Percentiles rank a stretch among this genome's conserved stretches.
Conservation (phyloP, 2,113 vertebrate genomes). For the Lophius piscatorius region DNA sequence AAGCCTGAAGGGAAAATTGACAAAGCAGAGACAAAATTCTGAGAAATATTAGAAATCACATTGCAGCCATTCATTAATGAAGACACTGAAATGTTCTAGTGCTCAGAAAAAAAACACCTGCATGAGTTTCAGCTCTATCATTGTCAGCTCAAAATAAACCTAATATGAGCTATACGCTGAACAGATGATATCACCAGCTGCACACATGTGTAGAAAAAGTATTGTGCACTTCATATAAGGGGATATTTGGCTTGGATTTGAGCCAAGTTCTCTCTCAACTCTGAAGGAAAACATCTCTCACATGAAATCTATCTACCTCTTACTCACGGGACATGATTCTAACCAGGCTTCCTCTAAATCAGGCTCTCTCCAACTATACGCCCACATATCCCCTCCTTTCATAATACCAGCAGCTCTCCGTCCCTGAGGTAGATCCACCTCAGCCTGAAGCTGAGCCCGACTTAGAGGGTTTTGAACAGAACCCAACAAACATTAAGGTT, state of each 20-base stretch:
- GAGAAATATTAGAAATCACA: too few relatives aligned
- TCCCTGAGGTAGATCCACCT: background rate
- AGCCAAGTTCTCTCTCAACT: slow-evolving; percentile 43
- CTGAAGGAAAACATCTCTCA: slow-evolving; percentile 34
- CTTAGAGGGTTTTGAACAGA: too few relatives aligned
- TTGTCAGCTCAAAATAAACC: slow-evolving; percentile 29
- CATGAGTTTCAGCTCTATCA: too few relatives aligned
- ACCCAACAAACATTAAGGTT: too few relatives aligned
- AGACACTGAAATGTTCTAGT: too few relatives aligned
- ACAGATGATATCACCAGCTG: slow-evolving; percentile 34
- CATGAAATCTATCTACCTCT: slow-evolving; percentile 41
- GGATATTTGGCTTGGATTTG: slow-evolving; percentile 56
- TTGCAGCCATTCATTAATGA: too few relatives aligned
- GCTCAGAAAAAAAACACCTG: too few relatives aligned
- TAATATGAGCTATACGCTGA: slow-evolving; percentile 11
- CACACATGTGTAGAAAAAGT: slow-evolving; percentile 30
- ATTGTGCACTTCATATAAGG: slow-evolving; percentile 35
- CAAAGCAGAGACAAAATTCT: too few relatives aligned
- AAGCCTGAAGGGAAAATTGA: too few relatives aligned
- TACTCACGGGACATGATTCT: slow-evolving; percentile 29
- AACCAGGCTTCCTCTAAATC: slow-evolving; percentile 31
- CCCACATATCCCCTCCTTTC: slow-evolving; percentile 26
- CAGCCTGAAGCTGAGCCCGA: slow-evolving; percentile 2
- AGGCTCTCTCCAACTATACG: background rate
- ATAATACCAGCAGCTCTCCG: slow-evolving; percentile 10